Base-by-base conservation (phyloP, 2,797 vertebrate species). In the Enteromius mattozi region DNA sequence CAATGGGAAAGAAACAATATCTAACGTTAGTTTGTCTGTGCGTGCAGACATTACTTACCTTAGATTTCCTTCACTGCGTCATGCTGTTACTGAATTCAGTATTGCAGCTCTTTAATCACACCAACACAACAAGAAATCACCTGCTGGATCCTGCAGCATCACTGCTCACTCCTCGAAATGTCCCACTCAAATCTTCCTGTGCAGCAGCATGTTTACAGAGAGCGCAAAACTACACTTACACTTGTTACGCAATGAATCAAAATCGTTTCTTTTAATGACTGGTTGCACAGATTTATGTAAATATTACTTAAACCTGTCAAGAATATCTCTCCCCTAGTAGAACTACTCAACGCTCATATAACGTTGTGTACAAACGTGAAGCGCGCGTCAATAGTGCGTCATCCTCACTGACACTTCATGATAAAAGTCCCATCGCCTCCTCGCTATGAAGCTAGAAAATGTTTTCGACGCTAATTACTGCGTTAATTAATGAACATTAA, bases 41-140 rank as follows among this genome's bases (percentile, higher is more conserved):
- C 1, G 21, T 37, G 12, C 21, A 10, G 9, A 6, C 35, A 59
- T 33, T n/a, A 14, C 19, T 66, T 66, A 33, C 78, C 33, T 54
- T 19, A 77, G 33, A 12, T 68, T 54, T 51, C 17, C 4, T 40
- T 54, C 16, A 66, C 21, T 9, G 72, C n/a, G 27, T 30, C 16
- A 16, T n/a, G 4, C 24, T 68, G 30, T 6, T 35, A 10, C 47
- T 27, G 40, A 16, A n/a, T 76, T 74, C 33, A 65, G 16, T 19
- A 19, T 3, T 45, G 24, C 51, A 70, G 37, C 35, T 47, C 3
- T 37, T 78, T 40, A 16, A 6, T 78, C 86, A 88, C 12, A 70
- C 54, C 69, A 90, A 90, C 91, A 92, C 91, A 86, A 66, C 89
- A 92, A 27, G 42, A 47, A 42, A 42, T 27, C 9, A 24, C 6